Base-by-base conservation (phyloP, 2,888 invertebrate genomes). In the Ferdinandea cuprea region DNA sequence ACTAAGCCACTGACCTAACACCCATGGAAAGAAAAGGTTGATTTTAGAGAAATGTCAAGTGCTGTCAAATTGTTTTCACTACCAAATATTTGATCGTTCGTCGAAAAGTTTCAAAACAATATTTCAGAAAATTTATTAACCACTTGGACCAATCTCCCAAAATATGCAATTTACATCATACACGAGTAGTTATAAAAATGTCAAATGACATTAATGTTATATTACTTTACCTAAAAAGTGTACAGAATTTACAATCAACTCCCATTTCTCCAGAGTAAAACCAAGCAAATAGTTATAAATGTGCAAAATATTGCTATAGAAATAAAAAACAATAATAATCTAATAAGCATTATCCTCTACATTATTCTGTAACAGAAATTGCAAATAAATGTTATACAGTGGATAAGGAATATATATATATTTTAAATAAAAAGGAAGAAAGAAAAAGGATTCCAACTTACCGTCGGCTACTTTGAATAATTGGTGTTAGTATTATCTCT, bases 381-480 rank as follows among this genome's bases (percentile, higher is more conserved):
- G 8, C 11, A 5, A 19, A 44, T 11, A 1, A 5, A 44, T 3
- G 11, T 5, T 44, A 19, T 19, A 44, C 19, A 44, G 19, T 40
- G 40, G 4, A 19, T 19, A 32, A 11, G 15, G 48, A 32, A 30
- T 9, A 9, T 17, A 17, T 3, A 4, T 19, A n/a, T n/a, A n/a
- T n/a, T n/a, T n/a, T n/a, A n/a, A n/a, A n/a, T n/a, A 13, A 37
- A 21, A 8, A 0, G 15, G 17, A 9, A 8, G n/a, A 35, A 28
- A 44, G 5, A 35, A n/a, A 44, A 65, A 30, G 46, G 28, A 52
- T 48, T 79, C 79, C 78, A 90, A 91, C 91, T 91, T 91, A 91
- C 91, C 91, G 90, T 88, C 90, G 89, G 90, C 91, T 91, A 91
- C 91, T 91, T 90, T 91, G 91, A 86, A 91, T 91, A 88, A 91